A percentile compares a stretch with the other conserved stretches of the same genome.
These are phyloP conservation scores for Plutomurus gul DNA, from an alignment of 1,140 invertebrate species.

Conservation along the genomic window DNA sequence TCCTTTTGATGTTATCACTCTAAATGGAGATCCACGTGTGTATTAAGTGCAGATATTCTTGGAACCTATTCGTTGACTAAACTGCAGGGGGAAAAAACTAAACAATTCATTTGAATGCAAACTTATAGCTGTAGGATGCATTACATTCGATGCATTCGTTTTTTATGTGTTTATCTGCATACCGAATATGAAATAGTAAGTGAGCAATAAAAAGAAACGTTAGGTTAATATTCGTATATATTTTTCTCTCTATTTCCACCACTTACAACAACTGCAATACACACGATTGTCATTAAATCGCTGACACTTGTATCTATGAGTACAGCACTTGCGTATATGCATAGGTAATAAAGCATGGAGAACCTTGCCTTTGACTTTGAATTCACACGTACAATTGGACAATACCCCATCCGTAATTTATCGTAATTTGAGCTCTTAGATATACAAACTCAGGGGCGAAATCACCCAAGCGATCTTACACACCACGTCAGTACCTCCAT, in stretches of 20 bases:
- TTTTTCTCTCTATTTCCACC: background rate
- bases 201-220: conserved; percentile 11
- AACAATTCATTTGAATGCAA: too few relatives aligned
- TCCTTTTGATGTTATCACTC: background rate
- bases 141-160: too few relatives aligned
- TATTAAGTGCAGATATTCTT: background rate
- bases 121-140: too few relatives aligned
- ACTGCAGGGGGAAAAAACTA: too few relatives aligned
- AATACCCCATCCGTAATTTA: background rate
- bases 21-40: background rate
- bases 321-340: background rate
- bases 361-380: conserved; percentile 46
- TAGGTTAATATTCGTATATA: background rate
- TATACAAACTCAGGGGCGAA: background rate
- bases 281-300: background rate
- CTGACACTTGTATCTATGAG: too few relatives aligned
- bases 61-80: too few relatives aligned
- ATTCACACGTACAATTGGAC: background rate
- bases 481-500: too few relatives aligned
- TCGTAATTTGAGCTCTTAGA: conserved; percentile 2
- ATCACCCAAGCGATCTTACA: background rate
- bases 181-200: too few relatives aligned
- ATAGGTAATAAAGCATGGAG: background rate
- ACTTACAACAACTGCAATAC: background rate
- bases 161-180: too few relatives aligned